Percentiles rank a stretch among this genome's conserved stretches.
phyloP scores from a whole-genome alignment of 2,113 vertebrate species.

The Carassius carassius region DNA sequence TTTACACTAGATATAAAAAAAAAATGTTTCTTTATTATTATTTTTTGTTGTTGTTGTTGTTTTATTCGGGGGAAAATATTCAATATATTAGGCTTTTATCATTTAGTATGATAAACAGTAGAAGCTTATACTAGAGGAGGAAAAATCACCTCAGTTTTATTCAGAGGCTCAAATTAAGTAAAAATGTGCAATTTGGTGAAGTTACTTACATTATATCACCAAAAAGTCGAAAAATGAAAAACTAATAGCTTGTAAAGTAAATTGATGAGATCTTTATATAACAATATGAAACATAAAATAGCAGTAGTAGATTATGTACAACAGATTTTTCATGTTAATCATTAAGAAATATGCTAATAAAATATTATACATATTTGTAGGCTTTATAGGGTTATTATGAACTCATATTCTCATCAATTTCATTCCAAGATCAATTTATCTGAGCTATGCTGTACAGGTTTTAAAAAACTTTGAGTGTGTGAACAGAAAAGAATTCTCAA shows the following conservation, averaged over 20 bases:
- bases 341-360: neutral
- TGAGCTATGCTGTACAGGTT: neutral
- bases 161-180: neutral
- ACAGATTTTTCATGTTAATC: neutral
- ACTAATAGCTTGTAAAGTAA: neutral
- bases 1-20: no score
- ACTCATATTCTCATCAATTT: neutral
- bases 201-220: neutral
- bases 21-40: no score
- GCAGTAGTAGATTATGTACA: neutral
- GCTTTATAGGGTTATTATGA: neutral
- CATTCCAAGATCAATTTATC: no score
- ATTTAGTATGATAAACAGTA: no score
- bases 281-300: neutral
- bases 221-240: neutral
- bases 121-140: neutral
- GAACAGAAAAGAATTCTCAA: neutral
- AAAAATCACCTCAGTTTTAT: neutral
- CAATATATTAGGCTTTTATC: no score
- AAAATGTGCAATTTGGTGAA: neutral
- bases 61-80: no score
- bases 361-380: neutral
- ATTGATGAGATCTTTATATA: neutral
- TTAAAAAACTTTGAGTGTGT: neutral
- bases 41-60: no score